Evolutionary conservation across 2,797 vertebrate genomes (phyloP), one percentile per base, ranked within the genome.

Genomic region (Odontamblyopus rebecca): DNA sequence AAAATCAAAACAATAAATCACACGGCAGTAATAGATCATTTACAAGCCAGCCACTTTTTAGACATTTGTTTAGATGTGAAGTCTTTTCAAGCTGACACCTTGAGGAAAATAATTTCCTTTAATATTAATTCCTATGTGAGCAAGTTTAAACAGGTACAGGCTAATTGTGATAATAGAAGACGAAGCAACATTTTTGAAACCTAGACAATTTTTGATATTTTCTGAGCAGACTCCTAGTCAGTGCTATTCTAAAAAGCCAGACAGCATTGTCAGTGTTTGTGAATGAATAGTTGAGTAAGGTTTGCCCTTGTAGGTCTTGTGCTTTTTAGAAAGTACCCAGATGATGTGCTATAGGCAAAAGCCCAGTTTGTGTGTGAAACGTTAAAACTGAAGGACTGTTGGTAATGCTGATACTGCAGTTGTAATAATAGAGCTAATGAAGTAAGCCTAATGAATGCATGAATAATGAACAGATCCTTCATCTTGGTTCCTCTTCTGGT

Each of bases 1-100:
- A 70, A 74, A 82, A 88, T 88, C 85, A 80, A 82, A 76, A 72
- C 73, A 87, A 85, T 84, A 75, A 74, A 87, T 82, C 77, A 82
- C 61, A 32, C 57, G 41, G 69, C 51, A 29, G 41, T 69, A 83
- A 64, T 71, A 67, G 70, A 76, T 76, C 70, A 61, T 77, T 75
- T 50, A 23, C 64, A 69, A 26, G 73, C 72, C 51, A 68, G 54
- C 61, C 61, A 76, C 41, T 67, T 69, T 54, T 64, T 71, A 73
- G 68, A 61, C 69, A 70, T 77, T 68, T 50, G 66, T 68, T 82
- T 70, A 53, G 60, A 53, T 71, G 69, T 73, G 61, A 76, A 74
- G 9, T 41, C 41, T 74, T 63, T 53, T 53, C 27, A 70, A 57
- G 77, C 77, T 44, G 73, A 70, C 77, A 62, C 63, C 54, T 67